Conservation (phyloP, 1,140 invertebrate genomes). For the Eurosta solidaginis region DNA sequence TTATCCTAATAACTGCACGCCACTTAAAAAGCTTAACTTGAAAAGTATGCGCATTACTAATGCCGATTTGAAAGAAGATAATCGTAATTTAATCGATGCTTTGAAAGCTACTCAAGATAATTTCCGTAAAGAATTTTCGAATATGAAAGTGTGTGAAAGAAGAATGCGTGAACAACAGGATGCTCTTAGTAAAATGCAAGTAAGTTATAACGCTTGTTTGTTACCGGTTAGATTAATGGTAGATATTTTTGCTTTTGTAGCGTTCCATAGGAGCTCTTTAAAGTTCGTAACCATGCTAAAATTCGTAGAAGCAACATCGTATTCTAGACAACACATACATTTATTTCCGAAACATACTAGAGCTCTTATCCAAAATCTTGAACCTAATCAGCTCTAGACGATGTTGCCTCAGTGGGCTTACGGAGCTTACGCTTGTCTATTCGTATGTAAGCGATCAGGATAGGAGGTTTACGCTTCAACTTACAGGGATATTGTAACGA, state of each 20-base stretch:
- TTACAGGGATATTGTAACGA: too few relatives aligned
- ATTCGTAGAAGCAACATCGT: too few relatives aligned
- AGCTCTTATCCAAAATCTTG: too few relatives aligned
- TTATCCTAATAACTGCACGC: neutral
- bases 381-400: too few relatives aligned
- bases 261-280: neutral
- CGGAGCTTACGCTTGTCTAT: too few relatives aligned
- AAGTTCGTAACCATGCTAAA: too few relatives aligned
- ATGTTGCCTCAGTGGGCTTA: too few relatives aligned
- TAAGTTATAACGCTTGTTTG: slow-evolving; percentile 25
- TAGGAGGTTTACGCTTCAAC: too few relatives aligned
- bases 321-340: too few relatives aligned
- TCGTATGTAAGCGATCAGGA: too few relatives aligned
- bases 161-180: slow-evolving; percentile 35
- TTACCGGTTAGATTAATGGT: neutral
- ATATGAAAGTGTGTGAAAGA: slow-evolving; percentile 30
- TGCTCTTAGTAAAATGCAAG: slow-evolving; percentile 34
- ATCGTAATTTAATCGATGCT: slow-evolving; percentile 11
- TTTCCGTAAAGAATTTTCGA: slow-evolving; percentile 32
- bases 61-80: slow-evolving; percentile 32
- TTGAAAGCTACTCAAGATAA: slow-evolving; percentile 31
- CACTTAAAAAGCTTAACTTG: slow-evolving; percentile 30
- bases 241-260: neutral
- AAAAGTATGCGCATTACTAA: slow-evolving; percentile 29
- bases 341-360: too few relatives aligned